Evolutionary conservation across 2,113 vertebrate genomes (phyloP).

Genomic region (Otocyon megalotis): DNA sequence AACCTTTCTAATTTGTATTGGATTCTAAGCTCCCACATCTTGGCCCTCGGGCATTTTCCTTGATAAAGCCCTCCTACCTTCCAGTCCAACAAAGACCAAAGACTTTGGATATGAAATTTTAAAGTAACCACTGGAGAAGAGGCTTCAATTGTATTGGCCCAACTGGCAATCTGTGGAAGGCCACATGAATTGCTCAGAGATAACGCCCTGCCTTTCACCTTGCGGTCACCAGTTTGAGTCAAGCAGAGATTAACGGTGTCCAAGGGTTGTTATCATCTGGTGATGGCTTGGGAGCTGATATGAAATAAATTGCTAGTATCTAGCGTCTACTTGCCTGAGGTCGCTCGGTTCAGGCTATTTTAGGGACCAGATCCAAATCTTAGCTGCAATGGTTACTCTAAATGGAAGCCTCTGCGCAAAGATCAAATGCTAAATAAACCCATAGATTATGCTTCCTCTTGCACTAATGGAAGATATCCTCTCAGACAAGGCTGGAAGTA

Average conservation of each 20-base stretch:
- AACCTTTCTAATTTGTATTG: conserved; percentile 78
- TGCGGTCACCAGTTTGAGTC: conserved; percentile 77
- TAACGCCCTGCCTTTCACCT: conserved; percentile 79
- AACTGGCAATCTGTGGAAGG: conserved; percentile 75
- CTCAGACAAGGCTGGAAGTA: conserved; percentile 56
- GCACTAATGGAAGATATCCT: conserved; percentile 71
- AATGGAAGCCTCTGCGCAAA: conserved; percentile 66
- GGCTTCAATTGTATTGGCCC: conserved; percentile 75
- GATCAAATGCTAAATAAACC: conserved; percentile 78
- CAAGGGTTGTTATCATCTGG: conserved; percentile 75
- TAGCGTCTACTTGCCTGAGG: conserved; percentile 68
- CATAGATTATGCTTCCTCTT: conserved; percentile 64
- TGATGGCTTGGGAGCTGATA: conserved; percentile 78
- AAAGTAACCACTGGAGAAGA: conserved; percentile 75
- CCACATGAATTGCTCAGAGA: conserved; percentile 73
- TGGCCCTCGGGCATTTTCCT: conserved; percentile 71
- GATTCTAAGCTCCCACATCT: conserved; percentile 78
- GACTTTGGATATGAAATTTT: conserved; percentile 79
- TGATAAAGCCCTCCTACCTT: conserved; percentile 79
- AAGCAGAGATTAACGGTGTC: conserved; percentile 80
- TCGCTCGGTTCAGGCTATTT: conserved; percentile 69
- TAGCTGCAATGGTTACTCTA: conserved; percentile 66
- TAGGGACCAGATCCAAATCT: conserved; percentile 79
- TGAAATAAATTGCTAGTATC: conserved; percentile 81
- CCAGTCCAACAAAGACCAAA: conserved; percentile 78